Percentiles rank a stretch among this genome's conserved stretches.
Conservation (phyloP, 2,113 vertebrate species). For the Jaculus jaculus region DNA sequence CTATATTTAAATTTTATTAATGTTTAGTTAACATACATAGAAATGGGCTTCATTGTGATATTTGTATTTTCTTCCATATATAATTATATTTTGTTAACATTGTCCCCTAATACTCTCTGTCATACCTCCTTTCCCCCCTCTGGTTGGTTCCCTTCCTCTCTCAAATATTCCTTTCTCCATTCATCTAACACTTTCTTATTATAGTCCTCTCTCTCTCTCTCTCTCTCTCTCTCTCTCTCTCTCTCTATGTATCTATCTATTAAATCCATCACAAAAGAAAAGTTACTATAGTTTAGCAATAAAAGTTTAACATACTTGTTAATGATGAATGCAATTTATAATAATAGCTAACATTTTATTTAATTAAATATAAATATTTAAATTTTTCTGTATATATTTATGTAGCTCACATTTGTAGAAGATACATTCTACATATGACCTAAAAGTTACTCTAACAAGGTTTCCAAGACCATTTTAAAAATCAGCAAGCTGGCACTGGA, state of each 20-base stretch:
- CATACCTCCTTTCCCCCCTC: too few species aligned
- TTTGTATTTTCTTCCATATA: background rate
- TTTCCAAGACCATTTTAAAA: background rate
- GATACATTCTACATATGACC: background rate
- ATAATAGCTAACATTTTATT: background rate
- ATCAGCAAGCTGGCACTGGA: too few species aligned
- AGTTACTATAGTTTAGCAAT: background rate
- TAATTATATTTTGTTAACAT: background rate
- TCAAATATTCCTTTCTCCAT: background rate
- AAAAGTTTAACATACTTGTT: background rate
- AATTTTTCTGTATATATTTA: background rate
- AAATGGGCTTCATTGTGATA: background rate
- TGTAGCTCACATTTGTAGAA: background rate
- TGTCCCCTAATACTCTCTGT: too few species aligned
- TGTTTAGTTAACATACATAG: background rate
- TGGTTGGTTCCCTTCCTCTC: background rate
- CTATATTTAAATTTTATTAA: background rate
- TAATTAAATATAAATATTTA: too few species aligned
- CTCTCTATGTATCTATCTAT: background rate
- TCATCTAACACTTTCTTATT: background rate
- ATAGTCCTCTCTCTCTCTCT: background rate
- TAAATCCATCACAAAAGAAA: background rate
- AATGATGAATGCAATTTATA: constrained; percentile 1
- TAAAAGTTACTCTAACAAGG: background rate
- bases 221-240: too few species aligned